Evolutionary conservation across 23 tunicate genomes (phyloP).

Genomic region (Phallusia fumigata): DNA sequence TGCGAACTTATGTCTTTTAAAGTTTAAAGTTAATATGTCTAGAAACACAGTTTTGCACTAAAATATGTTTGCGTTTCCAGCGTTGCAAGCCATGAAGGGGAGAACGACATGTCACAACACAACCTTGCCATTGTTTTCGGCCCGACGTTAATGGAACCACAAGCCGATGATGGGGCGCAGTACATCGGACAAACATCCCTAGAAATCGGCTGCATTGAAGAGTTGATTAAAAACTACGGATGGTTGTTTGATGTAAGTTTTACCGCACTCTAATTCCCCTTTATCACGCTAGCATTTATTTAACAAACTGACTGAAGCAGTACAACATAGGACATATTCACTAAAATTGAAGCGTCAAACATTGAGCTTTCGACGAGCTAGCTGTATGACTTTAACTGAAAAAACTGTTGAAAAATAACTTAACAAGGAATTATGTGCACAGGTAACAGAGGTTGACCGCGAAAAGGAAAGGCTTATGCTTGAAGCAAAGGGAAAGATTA

Average conservation of each 20-base stretch:
- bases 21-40: too few species aligned
- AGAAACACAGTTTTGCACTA: too few species aligned
- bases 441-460: slow-evolving; percentile 81
- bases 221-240: slow-evolving; percentile 57
- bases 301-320: too few species aligned
- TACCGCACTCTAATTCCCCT: neutral
- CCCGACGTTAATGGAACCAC: slow-evolving; percentile 79
- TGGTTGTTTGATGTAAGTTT: slow-evolving; percentile 78
- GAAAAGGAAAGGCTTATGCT: slow-evolving; percentile 65
- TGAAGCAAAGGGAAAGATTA: slow-evolving; percentile 75
- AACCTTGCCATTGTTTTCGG: slow-evolving; percentile 94
- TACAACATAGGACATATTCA: too few species aligned
- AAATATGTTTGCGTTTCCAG: slow-evolving; percentile 19
- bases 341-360: too few species aligned
- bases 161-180: slow-evolving; percentile 36
- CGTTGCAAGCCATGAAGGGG: slow-evolving; percentile 76
- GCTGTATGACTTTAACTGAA: too few species aligned
- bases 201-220: slow-evolving; percentile 85
- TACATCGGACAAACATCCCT: slow-evolving; percentile 71
- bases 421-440: neutral
- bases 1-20: too few species aligned
- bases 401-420: too few species aligned
- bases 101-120: slow-evolving; percentile 83
- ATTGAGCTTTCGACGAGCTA: too few species aligned
- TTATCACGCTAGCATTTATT: too few species aligned